A percentile compares a stretch with the other conserved stretches of the same genome.
Evolutionary conservation across 2,797 vertebrate genomes (phyloP).

Genomic region (Bovichtus diacanthus): DNA sequence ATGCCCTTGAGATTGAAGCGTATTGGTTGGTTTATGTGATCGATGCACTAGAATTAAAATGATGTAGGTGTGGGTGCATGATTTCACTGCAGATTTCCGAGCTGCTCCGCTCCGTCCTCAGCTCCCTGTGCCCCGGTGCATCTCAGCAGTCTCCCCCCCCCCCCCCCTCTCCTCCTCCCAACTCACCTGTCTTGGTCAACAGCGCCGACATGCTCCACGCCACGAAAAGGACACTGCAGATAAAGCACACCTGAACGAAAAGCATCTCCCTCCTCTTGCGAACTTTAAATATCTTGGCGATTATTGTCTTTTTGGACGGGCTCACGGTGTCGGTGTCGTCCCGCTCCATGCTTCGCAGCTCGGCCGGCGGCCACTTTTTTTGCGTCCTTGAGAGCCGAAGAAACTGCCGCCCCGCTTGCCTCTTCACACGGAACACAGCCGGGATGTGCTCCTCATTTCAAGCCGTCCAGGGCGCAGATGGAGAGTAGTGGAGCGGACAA

Average conservation of each 20-base stretch:
- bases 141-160: slow-evolving; percentile 15
- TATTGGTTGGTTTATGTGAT: background rate
- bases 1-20: slow-evolving; percentile 58
- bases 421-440: slow-evolving; percentile 66
- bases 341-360: slow-evolving; percentile 78
- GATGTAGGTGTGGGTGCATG: slow-evolving; percentile 24
- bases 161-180: background rate
- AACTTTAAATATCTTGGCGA: slow-evolving; percentile 86
- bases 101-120: slow-evolving; percentile 25
- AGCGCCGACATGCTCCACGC: slow-evolving; percentile 86
- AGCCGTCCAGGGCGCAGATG: slow-evolving; percentile 56
- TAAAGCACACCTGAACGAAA: slow-evolving; percentile 85
- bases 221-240: slow-evolving; percentile 86
- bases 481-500: slow-evolving; percentile 53
- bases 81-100: slow-evolving; percentile 73
- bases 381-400: slow-evolving; percentile 70
- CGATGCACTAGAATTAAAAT: background rate
- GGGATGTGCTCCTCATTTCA: slow-evolving; percentile 76
- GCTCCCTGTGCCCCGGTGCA: slow-evolving; percentile 33
- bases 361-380: slow-evolving; percentile 73
- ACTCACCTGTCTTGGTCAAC: slow-evolving; percentile 87
- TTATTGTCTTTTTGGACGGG: slow-evolving; percentile 82
- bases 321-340: slow-evolving; percentile 67
- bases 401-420: slow-evolving; percentile 50
- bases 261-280: slow-evolving; percentile 89